phyloP scores from a whole-genome alignment of 2,113 vertebrate species.

The Lepidothrix coronata region DNA sequence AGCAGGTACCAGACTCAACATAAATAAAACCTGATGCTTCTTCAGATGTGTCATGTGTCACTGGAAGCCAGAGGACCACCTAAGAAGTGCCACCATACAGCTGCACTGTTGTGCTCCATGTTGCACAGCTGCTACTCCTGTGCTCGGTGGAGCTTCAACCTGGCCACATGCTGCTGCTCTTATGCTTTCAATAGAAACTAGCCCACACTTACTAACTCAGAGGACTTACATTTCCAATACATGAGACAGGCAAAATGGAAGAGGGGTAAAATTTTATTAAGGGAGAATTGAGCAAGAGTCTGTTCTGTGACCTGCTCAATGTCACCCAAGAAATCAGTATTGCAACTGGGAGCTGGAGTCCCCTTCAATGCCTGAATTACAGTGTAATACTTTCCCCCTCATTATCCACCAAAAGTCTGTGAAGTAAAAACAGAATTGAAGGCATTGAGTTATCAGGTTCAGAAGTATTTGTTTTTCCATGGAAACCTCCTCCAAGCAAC shows the following conservation, averaged over 20 bases:
- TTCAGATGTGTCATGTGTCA: background rate
- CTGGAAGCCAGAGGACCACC: background rate
- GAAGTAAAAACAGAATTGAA: background rate
- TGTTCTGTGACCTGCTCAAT: background rate
- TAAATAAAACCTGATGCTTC: background rate
- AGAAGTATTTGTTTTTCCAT: conserved; percentile 24
- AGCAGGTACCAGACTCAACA: background rate
- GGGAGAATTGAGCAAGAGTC: background rate
- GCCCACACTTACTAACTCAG: background rate
- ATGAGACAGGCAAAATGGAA: background rate
- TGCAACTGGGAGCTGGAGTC: background rate
- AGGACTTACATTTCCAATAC: background rate
- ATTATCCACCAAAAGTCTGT: background rate
- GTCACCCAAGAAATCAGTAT: background rate
- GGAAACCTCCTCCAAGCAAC: conserved; percentile 6
- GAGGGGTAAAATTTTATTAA: background rate
- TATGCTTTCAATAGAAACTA: background rate
- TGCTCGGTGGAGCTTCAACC: background rate
- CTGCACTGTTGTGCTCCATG: background rate
- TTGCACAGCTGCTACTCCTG: background rate
- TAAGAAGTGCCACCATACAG: background rate
- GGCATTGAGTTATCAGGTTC: background rate
- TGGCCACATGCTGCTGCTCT: background rate
- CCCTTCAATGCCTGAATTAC: background rate
- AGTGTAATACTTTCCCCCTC: background rate